A percentile compares a stretch with the other conserved stretches of the same genome.
Evolutionary conservation across 1,140 invertebrate genomes (phyloP).

Genomic region (Brachionus calyciflorus): DNA sequence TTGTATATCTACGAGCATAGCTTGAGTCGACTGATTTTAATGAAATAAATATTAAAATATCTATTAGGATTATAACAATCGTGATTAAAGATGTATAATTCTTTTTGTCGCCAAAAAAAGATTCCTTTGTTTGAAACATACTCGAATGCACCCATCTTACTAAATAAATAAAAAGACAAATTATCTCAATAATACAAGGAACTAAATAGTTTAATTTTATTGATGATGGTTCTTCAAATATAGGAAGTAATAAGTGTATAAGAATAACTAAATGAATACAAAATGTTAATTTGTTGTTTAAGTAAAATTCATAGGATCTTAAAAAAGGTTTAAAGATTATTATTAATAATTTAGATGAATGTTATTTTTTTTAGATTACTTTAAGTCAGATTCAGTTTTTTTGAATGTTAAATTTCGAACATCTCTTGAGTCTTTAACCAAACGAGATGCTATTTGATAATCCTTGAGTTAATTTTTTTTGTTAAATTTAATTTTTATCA

Average conservation of each 20-base stretch:
- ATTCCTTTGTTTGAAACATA: neutral
- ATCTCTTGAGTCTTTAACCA: conserved; percentile 60
- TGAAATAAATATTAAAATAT: conserved; percentile 61
- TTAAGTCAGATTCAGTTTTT: conserved; percentile 56
- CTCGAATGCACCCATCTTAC: conserved; percentile 35
- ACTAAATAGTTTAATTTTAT: conserved; percentile 59
- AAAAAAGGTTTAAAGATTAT: conserved; percentile 14
- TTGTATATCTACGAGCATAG: conserved; percentile 59
- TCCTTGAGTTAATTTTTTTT: conserved; percentile 50
- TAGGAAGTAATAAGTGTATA: conserved; percentile 58
- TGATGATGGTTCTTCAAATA: conserved; percentile 61
- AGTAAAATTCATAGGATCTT: conserved; percentile 56
- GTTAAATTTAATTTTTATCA: too few species aligned
- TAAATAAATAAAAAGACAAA: neutral
- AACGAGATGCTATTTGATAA: conserved; percentile 57
- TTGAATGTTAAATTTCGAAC: conserved; percentile 60
- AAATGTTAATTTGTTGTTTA: conserved; percentile 53
- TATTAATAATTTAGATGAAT: neutral
- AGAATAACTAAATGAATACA: conserved; percentile 58
- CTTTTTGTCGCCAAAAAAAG: conserved; percentile 15
- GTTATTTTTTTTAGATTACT: conserved; percentile 52
- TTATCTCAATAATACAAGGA: conserved; percentile 46
- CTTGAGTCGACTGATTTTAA: conserved; percentile 57
- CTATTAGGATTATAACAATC: conserved; percentile 52
- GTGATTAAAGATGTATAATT: neutral